A percentile compares a stretch with the other conserved stretches of the same genome.
phyloP scores from a whole-genome alignment of 1,140 invertebrate genomes.

The Maniola jurtina region DNA sequence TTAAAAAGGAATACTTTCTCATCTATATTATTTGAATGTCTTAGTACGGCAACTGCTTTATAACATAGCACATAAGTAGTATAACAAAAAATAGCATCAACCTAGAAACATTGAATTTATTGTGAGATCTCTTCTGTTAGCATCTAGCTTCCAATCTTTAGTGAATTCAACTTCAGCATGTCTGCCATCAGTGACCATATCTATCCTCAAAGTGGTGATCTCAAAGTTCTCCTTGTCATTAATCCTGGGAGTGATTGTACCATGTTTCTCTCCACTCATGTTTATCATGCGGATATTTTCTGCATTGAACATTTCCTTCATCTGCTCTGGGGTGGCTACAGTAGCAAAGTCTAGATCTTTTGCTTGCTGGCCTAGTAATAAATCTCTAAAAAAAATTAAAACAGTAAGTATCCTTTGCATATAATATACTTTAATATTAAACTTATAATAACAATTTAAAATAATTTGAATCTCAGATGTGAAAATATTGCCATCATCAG shows the following conservation, averaged over 20 bases:
- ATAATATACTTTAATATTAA: too few species aligned
- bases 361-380: conserved; percentile 92
- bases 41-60: too few species aligned
- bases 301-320: conserved; percentile 95
- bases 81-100: conserved; percentile 39
- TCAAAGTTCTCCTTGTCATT: conserved; percentile 97
- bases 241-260: conserved; percentile 97
- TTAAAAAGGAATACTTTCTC: too few species aligned
- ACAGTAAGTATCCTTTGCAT: too few species aligned
- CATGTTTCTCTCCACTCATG: conserved; percentile 96
- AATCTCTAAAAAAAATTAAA: conserved; percentile 82
- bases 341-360: conserved; percentile 99
- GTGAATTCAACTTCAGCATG: conserved; percentile 97
- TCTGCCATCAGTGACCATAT: conserved; percentile 95
- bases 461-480: too few species aligned
- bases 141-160: conserved; percentile 96
- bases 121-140: conserved; percentile 96
- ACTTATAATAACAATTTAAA: too few species aligned
- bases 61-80: neutral
- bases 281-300: conserved; percentile 96
- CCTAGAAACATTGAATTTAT: conserved; percentile 99
- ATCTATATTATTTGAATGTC: too few species aligned
- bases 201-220: conserved; percentile 95
- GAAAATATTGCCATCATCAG: too few species aligned
- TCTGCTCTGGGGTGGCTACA: conserved; percentile 96